Evolutionary conservation across 2,888 invertebrate species (phyloP), one percentile per base, ranked within the genome.

Genomic region (Brenthis daphne): DNA sequence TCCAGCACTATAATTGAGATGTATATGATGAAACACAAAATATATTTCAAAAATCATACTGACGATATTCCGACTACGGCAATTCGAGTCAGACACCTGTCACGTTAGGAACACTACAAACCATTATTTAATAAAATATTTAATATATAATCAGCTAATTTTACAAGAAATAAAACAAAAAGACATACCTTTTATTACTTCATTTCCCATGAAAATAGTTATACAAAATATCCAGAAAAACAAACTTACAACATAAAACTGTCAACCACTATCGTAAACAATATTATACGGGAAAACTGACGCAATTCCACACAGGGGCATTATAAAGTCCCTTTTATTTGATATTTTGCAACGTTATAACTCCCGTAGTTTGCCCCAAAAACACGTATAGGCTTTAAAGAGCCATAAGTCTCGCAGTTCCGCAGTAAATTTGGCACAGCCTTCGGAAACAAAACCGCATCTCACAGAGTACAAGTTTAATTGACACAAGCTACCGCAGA

Each of bases 401-500:
- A 69, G 67, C 69, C 55, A 73, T 70, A 77, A 79, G 69, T 78
- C 75, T 73, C 69, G 70, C 69, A 73, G 71, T 70, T 74, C 69
- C 72, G 72, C 73, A 75, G 75, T 78, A 77, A 77, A 77, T 79
- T 77, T 78, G 77, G 77, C 76, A 64, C 68, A 71, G 74, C 56
- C 69, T 75, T 73, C 74, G 72, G 67, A 71, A 71, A 69, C 68
- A 68, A 73, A 71, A 76, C 76, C 74, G 65, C 76, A 73, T 71
- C 74, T 74, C 71, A 58, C 67, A 69, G 72, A 67, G 75, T 74
- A 74, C 78, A 77, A 80, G 76, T 82, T 82, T 82, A 82, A 85
- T 82, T 82, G 84, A 82, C 84, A 78, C 75, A 69, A 76, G 76
- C 69, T 74, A 76, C 84, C 80, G 79, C 81, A 77, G 68, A 48